A percentile compares a stretch with the other conserved stretches of the same genome.
Evolutionary conservation across 2,797 vertebrate species (phyloP).

Genomic region (Prunella strophiata): DNA sequence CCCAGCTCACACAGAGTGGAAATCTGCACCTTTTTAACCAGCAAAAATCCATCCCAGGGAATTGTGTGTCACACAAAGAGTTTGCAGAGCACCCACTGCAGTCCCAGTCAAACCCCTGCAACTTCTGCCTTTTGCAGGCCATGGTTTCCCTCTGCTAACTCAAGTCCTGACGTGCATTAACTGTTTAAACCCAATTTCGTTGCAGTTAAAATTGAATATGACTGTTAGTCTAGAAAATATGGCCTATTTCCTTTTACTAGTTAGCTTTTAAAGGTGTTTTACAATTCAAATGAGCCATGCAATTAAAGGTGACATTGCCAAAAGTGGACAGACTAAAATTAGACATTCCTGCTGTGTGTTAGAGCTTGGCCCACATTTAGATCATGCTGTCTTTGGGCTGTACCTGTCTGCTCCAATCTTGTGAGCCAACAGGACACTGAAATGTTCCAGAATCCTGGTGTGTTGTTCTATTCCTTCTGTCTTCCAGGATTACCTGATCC

Average conservation of each 20-base stretch:
- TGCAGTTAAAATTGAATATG: constrained; percentile 56
- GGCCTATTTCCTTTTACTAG: constrained; percentile 67
- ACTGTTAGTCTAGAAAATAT: constrained; percentile 46
- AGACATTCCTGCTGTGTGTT: constrained; percentile 63
- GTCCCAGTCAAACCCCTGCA: not conserved
- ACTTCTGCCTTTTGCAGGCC: not conserved
- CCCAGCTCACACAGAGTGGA: rapidly evolving
- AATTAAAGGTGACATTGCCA: constrained; percentile 69
- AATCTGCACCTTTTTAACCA: not conserved
- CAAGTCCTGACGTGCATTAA: not conserved
- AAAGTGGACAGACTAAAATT: constrained; percentile 64
- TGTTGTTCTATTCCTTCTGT: not conserved
- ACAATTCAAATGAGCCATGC: constrained; percentile 70
- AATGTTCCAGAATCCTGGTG: constrained; percentile 63
- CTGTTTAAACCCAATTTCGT: constrained; percentile 42
- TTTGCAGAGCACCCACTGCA: not conserved
- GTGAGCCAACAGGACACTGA: constrained; percentile 53
- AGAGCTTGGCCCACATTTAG: constrained; percentile 51
- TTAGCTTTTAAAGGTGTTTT: constrained; percentile 65
- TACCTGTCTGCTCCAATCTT: constrained; percentile 71
- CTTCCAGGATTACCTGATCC: constrained; percentile 10
- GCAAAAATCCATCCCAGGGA: not conserved
- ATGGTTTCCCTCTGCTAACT: not conserved
- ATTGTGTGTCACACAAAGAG: not conserved
- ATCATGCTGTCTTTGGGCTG: constrained; percentile 65